Evolutionary conservation across 2,113 vertebrate genomes (phyloP), one percentile per base, ranked within the genome.

Genomic region (Podiceps cristatus): DNA sequence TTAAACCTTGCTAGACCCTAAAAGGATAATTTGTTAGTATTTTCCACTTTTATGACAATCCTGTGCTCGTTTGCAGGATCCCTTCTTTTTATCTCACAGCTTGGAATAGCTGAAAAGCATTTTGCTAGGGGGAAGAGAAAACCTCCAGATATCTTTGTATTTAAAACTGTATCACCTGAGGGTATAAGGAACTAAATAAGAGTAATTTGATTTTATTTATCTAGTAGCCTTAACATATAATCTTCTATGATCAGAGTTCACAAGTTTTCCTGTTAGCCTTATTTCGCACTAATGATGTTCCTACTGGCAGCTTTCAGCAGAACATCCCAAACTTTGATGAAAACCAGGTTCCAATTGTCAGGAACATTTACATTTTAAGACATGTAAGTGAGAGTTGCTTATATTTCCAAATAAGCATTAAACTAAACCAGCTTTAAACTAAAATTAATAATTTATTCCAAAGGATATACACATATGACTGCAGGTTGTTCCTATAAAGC

Each of bases 1-100:
- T 97, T 96, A 98, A 97, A 97, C 76, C 60, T 96, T 6, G 18
- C 87, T 95, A 96, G 96, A 72, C 62, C 64, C 86, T 96, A 96
- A 92, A 97, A 97, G 89, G 94, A 96, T 96, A 97, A 98, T 97
- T 94, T 97, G 58, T 95, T 94, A 98, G 86, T 93, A 96, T 98
- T 95, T 97, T 94, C 93, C 92, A 96, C 91, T 94, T 97, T 96
- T 97, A 94, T 96, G 96, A 90, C 95, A 93, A 96, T 95, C 50
- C 75, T 91, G 58, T 85, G 94, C 94, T 94, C 74, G 95, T 96
- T 97, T 96, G 62, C 37, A 93, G 92, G 86, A 95, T 80, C 59
- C 50, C 33, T 96, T 96, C 63, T 90, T 97, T 97, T 89, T 94
- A 92, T 97, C 97, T 98, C 96, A 97, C 74, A 97, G 82, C 95